Evolutionary conservation across 2,797 vertebrate species (phyloP).

Genomic region (Anabacerthia variegaticeps): DNA sequence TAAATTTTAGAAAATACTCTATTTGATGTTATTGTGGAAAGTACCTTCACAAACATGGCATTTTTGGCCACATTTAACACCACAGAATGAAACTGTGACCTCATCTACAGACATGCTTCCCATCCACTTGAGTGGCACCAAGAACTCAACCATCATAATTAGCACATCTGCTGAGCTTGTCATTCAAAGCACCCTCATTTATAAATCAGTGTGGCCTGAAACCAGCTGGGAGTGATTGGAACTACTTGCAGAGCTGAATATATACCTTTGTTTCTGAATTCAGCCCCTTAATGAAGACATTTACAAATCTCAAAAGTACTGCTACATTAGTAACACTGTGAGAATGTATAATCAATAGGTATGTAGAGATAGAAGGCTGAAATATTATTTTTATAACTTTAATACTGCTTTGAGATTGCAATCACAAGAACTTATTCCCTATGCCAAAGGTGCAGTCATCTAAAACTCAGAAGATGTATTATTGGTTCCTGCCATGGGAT

Average conservation of each 20-base stretch:
- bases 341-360: background rate
- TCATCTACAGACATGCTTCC: background rate
- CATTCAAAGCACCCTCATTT: background rate
- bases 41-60: background rate
- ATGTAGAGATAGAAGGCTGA: background rate
- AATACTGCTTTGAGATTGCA: background rate
- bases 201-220: background rate
- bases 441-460: background rate
- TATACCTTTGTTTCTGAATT: slow-evolving; percentile 9
- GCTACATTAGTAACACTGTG: background rate
- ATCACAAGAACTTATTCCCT: background rate
- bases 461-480: background rate
- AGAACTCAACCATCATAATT: background rate
- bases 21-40: background rate
- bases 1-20: background rate
- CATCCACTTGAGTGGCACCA: background rate
- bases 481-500: rapidly evolving
- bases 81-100: background rate
- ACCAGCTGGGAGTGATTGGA: background rate
- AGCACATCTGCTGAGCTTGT: background rate
- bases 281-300: background rate
- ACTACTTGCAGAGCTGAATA: background rate
- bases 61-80: background rate
- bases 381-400: slow-evolving; percentile 16
- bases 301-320: slow-evolving; percentile 5